Base-by-base conservation (phyloP, 2,888 invertebrate genomes). In the Troilus luridus region DNA sequence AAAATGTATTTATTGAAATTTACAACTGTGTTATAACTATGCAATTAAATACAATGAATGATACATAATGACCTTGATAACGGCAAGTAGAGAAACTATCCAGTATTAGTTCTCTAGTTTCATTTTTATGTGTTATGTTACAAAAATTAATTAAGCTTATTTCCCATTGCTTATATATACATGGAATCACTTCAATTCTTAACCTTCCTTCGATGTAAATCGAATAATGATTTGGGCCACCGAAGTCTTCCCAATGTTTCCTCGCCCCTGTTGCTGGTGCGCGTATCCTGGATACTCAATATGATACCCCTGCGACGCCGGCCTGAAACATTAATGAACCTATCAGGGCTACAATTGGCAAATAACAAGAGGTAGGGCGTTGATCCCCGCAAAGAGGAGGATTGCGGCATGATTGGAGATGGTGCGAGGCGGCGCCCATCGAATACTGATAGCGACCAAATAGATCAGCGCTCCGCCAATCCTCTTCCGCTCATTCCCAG, bases 321-420 rank as follows among this genome's bases (percentile, higher is more conserved):
- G 72, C 41, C 72, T 77, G 72, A 77, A 77, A 77, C 72, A 77
- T 77, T 77, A 77, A 77, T 77, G 72, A 77, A 41, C 27, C 72
- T 77, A 77, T 77, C 72, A 77, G 41, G 41, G 72, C 17, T 77
- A 27, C 72, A 41, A 77, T 77, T 77, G 72, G 72, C 72, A 77
- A 77, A 7, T 77, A 77, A 77, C 72, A 77, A 77, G 72, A 41
- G 19, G 72, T 5, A 72, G 72, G 67, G 72, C 41, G 72, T 77
- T 77, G 72, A 77, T 77, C 72, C 41, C 72, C 27, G 8, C 27
- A 41, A 77, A 77, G 72, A 77, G 72, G 72, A 77, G 72, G 72
- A 77, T 77, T 41, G 72, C 17, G 72, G 27, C 27, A 77, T 77
- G 72, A 77, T 77, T 77, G 72, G 72, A 77, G 72, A 77, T 77